phyloP scores from a whole-genome alignment of 2,797 vertebrate species.

The Gastrophryne carolinensis region DNA sequence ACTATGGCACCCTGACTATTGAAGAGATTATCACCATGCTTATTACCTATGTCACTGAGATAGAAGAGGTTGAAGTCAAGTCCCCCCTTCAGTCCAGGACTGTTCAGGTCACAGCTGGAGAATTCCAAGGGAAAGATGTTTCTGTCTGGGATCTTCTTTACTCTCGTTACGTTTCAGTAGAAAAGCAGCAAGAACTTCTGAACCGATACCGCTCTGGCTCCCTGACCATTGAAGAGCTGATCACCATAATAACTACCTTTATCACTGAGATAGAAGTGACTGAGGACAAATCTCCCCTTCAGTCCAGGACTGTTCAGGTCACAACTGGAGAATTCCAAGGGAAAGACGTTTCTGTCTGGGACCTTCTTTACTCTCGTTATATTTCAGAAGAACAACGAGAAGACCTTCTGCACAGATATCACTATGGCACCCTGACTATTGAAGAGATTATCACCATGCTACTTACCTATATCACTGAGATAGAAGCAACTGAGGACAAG shows the following conservation, averaged over 20 bases:
- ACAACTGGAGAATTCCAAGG: constrained; percentile 11
- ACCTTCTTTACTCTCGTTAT: constrained; percentile 45
- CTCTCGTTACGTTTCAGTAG: constrained; percentile 8
- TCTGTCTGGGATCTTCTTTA: constrained; percentile 37
- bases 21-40: constrained; percentile 33
- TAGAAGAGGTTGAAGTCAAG: not conserved
- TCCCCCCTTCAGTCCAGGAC: constrained; percentile 21
- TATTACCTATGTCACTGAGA: constrained; percentile 10
- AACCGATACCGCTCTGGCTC: constrained; percentile 64
- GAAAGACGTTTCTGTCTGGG: constrained; percentile 40
- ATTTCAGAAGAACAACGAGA: constrained; percentile 41
- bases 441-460: constrained; percentile 33
- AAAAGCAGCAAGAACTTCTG: constrained; percentile 56
- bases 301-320: constrained; percentile 60
- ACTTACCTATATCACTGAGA: not conserved
- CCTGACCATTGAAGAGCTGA: constrained; percentile 60
- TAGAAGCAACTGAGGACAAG: not conserved
- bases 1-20: constrained; percentile 17
- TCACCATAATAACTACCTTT: constrained; percentile 19
- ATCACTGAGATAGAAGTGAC: constrained; percentile 16
- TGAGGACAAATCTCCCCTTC: constrained; percentile 62
- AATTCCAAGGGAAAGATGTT: constrained; percentile 12
- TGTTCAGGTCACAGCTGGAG: not conserved
- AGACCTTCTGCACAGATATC: constrained; percentile 38
- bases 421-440: constrained; percentile 17